Evolutionary conservation across 2,888 invertebrate species (phyloP).

Genomic region (Orthosia gracilis): DNA sequence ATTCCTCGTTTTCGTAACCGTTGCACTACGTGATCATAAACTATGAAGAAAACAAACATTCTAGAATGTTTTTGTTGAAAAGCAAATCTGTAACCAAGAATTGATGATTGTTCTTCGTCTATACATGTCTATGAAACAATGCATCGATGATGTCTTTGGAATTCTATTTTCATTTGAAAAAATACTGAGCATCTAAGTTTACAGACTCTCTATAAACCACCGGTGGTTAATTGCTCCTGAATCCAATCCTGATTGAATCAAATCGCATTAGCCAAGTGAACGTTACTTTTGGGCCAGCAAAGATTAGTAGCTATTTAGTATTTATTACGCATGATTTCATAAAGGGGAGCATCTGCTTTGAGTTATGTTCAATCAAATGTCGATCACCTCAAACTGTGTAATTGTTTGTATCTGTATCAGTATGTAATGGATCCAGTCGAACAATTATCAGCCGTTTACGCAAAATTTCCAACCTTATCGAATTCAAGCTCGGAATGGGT

Average conservation of each 20-base stretch:
- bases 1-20: slow-evolving; percentile 37
- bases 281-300: background rate
- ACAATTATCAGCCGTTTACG: slow-evolving; percentile 3
- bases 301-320: background rate
- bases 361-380: slow-evolving; percentile 16
- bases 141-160: slow-evolving; percentile 4
- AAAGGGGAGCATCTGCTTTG: background rate
- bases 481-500: slow-evolving; percentile 4
- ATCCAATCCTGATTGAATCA: no score
- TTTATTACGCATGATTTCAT: background rate
- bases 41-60: slow-evolving; percentile 38
- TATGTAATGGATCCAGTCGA: background rate
- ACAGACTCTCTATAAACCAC: background rate
- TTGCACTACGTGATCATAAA: slow-evolving; percentile 33
- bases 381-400: slow-evolving; percentile 11
- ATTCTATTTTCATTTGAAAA: slow-evolving; percentile 19
- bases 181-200: background rate
- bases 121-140: slow-evolving; percentile 31
- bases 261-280: background rate
- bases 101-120: slow-evolving; percentile 6
- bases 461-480: slow-evolving; percentile 16
- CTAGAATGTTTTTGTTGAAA: slow-evolving; percentile 37
- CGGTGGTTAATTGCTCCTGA: background rate
- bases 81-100: slow-evolving; percentile 30
- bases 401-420: slow-evolving; percentile 31